Base-by-base conservation (phyloP, 30 jellyfish, hydroid and myxozoan genomes). In the Aurelia aurita region DNA sequence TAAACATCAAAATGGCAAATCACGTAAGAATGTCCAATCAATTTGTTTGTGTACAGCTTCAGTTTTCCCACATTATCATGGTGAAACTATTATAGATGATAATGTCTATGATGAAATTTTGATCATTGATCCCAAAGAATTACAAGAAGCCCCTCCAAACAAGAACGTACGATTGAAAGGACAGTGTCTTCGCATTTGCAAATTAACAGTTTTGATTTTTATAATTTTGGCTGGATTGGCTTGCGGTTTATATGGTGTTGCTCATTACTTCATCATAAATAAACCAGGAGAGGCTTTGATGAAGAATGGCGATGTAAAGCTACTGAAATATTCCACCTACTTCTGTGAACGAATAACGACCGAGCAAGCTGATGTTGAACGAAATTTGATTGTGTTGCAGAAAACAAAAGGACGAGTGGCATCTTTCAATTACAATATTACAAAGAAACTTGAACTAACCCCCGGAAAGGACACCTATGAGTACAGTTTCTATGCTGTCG, bases 251-350 rank as follows among this genome's bases (percentile, higher is more conserved):
- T 81, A 81, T 54, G 84, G 91, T 8, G 78, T 57, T 3, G 61
- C 69, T 7, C 91, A 81, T 53, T 81, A 67, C 39, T 81, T 81
- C 84, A 68, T 57, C 54, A 66, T 68, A 26, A 81, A 81, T 60
- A 81, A 81, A 67, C 28, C 60, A 19, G 79, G 78, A 19, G 58
- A 55, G 1, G 84, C 91, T 1, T 13, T 28, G 69, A 81, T 81
- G 91, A 31, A 58, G 3, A 66, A 77, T 23, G 98, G 93, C 13
- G 98, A 91, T 64, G 96, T 78, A 25, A 76, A 77, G 35, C 34
- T 91, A 32, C 35, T 91, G 66, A 85, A 69, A 39, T 91, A 79
- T 75, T 91, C 96, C 15, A 69, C 98, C 43, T 72, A 69, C 39
- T 91, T 91, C 58, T 91, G 98, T 49, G 86, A 73, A 53, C 53